Percentiles rank a stretch among this genome's conserved stretches.
Conservation (phyloP, 2,113 vertebrate genomes). For the Hystrix cristata region DNA sequence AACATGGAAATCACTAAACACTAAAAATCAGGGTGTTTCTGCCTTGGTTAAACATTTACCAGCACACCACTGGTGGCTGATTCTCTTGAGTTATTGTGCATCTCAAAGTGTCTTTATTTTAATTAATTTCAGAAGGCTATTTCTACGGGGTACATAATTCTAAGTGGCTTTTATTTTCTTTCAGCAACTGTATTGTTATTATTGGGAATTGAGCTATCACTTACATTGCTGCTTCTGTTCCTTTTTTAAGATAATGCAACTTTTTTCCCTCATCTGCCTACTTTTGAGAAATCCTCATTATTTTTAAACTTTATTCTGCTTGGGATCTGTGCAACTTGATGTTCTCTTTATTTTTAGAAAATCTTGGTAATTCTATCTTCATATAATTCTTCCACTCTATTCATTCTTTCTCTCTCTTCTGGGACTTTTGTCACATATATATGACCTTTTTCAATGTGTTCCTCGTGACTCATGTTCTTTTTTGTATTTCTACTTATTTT, state of each 20-base stretch:
- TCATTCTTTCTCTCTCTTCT: not conserved
- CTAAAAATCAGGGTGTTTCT: not conserved
- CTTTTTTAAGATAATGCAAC: not conserved
- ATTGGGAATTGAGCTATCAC: not conserved
- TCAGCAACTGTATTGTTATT: not conserved
- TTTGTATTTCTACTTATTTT: not conserved
- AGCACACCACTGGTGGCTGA: not conserved
- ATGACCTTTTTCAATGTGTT: not conserved
- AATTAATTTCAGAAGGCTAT: not conserved
- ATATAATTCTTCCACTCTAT: not conserved
- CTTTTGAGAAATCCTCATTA: not conserved
- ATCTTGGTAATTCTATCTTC: not conserved
- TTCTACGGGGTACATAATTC: not conserved
- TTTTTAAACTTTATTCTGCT: constrained; percentile 4
- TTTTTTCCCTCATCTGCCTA: not conserved
- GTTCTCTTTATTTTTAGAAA: not conserved
- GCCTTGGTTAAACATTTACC: not conserved
- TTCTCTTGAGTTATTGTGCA: not conserved
- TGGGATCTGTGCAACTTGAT: not conserved
- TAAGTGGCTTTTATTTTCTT: not conserved
- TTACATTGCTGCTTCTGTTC: not conserved
- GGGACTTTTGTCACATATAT: not conserved
- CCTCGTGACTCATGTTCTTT: not conserved
- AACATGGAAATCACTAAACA: not conserved
- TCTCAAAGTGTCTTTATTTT: not conserved